Evolutionary conservation across 2,888 invertebrate genomes (phyloP), one percentile per base, ranked within the genome.

Genomic region (Agrypnus murinus): DNA sequence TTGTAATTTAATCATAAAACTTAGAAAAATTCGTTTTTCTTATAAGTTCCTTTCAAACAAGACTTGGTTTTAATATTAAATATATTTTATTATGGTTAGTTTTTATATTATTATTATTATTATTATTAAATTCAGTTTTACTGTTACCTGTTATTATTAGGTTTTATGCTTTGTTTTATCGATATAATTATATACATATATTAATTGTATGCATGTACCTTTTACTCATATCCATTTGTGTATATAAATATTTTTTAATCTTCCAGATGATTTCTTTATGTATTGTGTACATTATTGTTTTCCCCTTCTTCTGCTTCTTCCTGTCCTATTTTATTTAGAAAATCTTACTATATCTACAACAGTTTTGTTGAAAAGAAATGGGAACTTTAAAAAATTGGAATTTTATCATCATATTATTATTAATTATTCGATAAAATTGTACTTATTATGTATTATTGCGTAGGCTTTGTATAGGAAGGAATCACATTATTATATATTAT

Each of bases 71-170:
- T 67, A 69, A 50, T 17, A 15, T 66, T 67, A 69, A n/a, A 66
- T 71, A 73, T 67, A 73, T 73, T 73, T 73, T 73, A n/a, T n/a
- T n/a, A 73, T 73, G 38, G 57, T 70, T 69, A 73, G 69, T 73
- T 67, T 59, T 65, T 69, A 60, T 71, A 58, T 46, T 50, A n/a
- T n/a, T n/a, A n/a, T n/a, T n/a, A n/a, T n/a, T n/a, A n/a, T n/a
- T n/a, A n/a, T n/a, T n/a, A n/a, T n/a, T n/a, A n/a, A 38, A 68
- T 62, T 72, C 65, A 31, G 45, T 69, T 72, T 63, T 67, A 66
- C 64, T 73, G 73, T 73, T 73, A 73, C 73, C 73, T 73, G 73
- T 73, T 66, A 67, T 62, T 67, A 58, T 71, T 72, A 70, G 64
- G 65, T 70, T 70, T 62, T 65, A 59, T 60, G 65, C 65, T 66